Evolutionary conservation across 2,113 vertebrate species (phyloP).

Genomic region (Cavia porcellus): DNA sequence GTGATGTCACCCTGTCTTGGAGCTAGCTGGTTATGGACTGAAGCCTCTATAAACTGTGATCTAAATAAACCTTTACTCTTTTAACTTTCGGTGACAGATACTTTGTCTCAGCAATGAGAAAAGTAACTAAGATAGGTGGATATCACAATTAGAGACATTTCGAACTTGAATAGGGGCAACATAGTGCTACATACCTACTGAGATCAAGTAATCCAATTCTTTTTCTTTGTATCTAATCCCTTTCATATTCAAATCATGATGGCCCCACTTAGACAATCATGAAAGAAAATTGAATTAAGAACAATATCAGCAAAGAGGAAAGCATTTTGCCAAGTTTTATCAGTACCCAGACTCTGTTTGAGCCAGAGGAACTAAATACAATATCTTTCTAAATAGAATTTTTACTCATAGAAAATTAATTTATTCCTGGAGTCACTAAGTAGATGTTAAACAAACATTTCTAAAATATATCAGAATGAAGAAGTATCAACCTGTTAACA

Average conservation of each 20-base stretch:
- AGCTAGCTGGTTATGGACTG: neutral
- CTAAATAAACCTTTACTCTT: neutral
- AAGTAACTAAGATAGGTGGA: neutral
- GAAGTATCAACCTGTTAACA: neutral
- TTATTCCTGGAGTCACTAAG: slow-evolving; percentile 45
- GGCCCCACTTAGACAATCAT: slow-evolving; percentile 56
- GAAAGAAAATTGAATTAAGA: slow-evolving; percentile 38
- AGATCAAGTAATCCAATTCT: neutral
- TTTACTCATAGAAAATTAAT: slow-evolving; percentile 51
- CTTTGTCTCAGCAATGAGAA: neutral
- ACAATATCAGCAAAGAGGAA: slow-evolving; percentile 32
- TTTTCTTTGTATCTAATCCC: neutral
- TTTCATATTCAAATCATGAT: neutral
- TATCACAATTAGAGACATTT: neutral
- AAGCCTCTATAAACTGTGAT: neutral
- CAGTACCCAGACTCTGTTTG: slow-evolving; percentile 9
- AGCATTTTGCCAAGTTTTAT: slow-evolving; percentile 36
- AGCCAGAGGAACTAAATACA: slow-evolving; percentile 11
- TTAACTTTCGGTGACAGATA: neutral
- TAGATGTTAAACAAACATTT: slow-evolving; percentile 51
- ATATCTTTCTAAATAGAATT: neutral
- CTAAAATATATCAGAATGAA: neutral
- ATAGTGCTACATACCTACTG: neutral
- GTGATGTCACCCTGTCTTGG: neutral
- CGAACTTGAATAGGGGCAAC: neutral